Base-by-base conservation (phyloP, 2,888 invertebrate genomes). In the Diabrotica balteata region DNA sequence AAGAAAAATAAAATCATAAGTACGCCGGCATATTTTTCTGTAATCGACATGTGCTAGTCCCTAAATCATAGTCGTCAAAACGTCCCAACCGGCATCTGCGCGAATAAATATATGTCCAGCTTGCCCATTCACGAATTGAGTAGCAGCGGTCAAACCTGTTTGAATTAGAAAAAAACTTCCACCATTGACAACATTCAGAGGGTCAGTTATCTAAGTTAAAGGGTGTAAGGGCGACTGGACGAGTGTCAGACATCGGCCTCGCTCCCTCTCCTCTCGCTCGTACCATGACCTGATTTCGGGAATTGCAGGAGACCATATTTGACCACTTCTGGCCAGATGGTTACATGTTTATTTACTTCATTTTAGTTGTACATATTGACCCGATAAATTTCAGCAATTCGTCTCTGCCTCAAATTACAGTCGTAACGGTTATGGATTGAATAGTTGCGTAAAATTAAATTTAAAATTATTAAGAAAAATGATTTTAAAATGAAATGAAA, bases 301-400 rank as follows among this genome's bases (percentile, higher is more conserved):
- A 60, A 66, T 66, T 59, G 49, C 52, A 53, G 8, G 52, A 63
- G 55, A 66, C 65, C 65, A 42, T 50, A 65, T 72, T 70, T 32
- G 72, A 72, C 72, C 72, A 72, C 52, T 64, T 32, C 32, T 32
- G 68, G 60, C 68, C 72, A 72, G 72, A 72, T 72, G 72, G 62
- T 72, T 57, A 45, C n/a, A 49, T 67, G 59, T 67, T 68, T 62
- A 62, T 53, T 9, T 22, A 59, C 59, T 46, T n/a, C 32, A 32
- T 32, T 46, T 6, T 7, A 58, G 32, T 8, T 17, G 9, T 10
- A 58, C 43, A 42, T 32, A 32, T 32, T 32, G 32, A 5, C 32
- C 32, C 5, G 4, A 32, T 32, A 32, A 32, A 32, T 32, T 32
- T 32, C 2, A 2, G 32, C 32, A 32, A 32, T 32, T 32, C 32